phyloP scores from a whole-genome alignment of 2,797 vertebrate species.

The Periophthalmus magnuspinnatus region DNA sequence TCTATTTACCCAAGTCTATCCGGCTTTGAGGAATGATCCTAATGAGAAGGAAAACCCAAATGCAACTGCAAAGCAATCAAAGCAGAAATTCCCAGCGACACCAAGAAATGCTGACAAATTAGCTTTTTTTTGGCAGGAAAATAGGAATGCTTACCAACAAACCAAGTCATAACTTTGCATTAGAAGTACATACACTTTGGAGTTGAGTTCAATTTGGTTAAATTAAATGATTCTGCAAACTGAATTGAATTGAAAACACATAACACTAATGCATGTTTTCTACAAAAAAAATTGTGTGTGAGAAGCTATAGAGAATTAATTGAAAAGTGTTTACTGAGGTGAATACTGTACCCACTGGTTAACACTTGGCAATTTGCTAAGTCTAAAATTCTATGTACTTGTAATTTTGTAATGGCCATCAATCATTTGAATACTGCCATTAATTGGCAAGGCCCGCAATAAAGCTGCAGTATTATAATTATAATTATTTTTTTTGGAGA shows the following conservation, averaged over 20 bases:
- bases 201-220: not conserved
- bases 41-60: not conserved
- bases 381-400: too few relatives aligned
- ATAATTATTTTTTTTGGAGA: not conserved
- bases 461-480: not conserved
- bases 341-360: too few relatives aligned
- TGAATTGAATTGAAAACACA: too few relatives aligned
- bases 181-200: not conserved
- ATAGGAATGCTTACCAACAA: not conserved
- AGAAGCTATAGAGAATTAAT: too few relatives aligned
- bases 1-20: constrained; percentile 23
- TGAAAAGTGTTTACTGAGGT: too few relatives aligned
- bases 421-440: too few relatives aligned
- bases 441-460: not conserved
- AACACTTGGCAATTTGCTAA: too few relatives aligned
- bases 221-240: not conserved
- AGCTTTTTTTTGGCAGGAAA: constrained; percentile 1
- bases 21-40: constrained; percentile 16
- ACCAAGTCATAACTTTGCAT: constrained; percentile 1
- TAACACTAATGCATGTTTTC: too few relatives aligned
- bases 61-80: not conserved
- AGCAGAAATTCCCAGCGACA: not conserved
- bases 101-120: not conserved
- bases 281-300: too few relatives aligned
- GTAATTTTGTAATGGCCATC: too few relatives aligned